A percentile compares a stretch with the other conserved stretches of the same genome.
phyloP scores from a whole-genome alignment of 2,113 vertebrate species.

The Myrmophylax atrothorax region DNA sequence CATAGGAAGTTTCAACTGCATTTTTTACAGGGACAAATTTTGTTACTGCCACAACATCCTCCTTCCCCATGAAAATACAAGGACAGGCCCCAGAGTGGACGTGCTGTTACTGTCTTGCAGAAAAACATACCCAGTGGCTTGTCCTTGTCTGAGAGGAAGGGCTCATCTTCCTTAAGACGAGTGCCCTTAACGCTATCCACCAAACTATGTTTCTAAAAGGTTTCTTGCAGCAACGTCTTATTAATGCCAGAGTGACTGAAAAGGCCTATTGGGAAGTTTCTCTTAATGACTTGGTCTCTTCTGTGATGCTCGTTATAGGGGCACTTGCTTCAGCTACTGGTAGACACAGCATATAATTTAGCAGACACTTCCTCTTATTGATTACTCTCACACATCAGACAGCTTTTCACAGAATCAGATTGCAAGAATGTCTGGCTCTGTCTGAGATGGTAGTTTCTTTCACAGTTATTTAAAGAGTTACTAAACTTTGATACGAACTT shows the following conservation, averaged over 20 bases:
- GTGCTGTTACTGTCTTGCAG: background rate
- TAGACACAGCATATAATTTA: background rate
- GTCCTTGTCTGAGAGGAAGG: background rate
- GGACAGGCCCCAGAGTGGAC: background rate
- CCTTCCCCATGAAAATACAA: background rate
- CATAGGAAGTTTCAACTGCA: background rate
- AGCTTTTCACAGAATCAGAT: background rate
- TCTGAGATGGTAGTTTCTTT: background rate
- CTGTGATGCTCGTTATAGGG: slow-evolving; percentile 66
- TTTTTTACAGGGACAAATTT: background rate
- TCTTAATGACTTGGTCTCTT: slow-evolving; percentile 70
- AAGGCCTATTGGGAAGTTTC: slow-evolving; percentile 25
- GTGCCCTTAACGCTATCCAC: background rate
- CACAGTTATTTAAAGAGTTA: background rate
- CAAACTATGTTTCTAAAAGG: slow-evolving; percentile 45
- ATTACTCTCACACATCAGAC: slow-evolving; percentile 10
- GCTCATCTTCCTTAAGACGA: background rate
- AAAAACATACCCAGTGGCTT: background rate
- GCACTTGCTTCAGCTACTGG: slow-evolving; percentile 25
- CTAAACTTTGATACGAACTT: background rate
- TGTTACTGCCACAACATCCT: background rate
- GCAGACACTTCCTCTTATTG: slow-evolving; percentile 18
- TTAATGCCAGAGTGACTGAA: slow-evolving; percentile 52
- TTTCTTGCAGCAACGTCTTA: slow-evolving; percentile 60
- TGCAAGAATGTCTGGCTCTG: background rate